Percentiles rank a stretch among this genome's conserved stretches.
These are phyloP conservation scores for Dipus sagitta DNA, from an alignment of 2,797 vertebrate genomes.

Conservation along the genomic window DNA sequence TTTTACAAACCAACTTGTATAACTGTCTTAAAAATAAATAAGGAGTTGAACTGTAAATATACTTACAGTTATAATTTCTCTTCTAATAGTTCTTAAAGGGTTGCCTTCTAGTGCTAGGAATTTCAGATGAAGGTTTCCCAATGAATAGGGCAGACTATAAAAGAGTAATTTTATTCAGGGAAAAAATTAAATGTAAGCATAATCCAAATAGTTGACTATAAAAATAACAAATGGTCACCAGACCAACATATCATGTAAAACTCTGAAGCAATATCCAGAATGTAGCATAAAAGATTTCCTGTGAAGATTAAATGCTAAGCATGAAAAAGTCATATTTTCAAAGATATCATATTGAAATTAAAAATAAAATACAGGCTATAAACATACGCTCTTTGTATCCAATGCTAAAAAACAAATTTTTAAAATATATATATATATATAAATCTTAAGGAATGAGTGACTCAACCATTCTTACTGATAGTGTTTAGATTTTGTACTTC, in stretches of 20 bases:
- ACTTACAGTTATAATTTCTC: slow-evolving; percentile 94
- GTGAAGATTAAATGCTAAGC: slow-evolving; percentile 34
- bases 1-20: neutral
- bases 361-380: neutral
- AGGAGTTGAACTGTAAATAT: neutral
- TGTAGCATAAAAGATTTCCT: slow-evolving; percentile 44
- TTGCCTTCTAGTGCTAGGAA: slow-evolving; percentile 95
- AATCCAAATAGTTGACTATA: neutral
- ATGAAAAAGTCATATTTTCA: neutral
- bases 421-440: neutral
- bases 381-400: neutral
- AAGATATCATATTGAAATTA: slow-evolving; percentile 33
- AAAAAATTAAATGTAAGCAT: slow-evolving; percentile 41
- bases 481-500: neutral
- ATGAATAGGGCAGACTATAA: slow-evolving; percentile 92
- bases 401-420: neutral
- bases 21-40: slow-evolving; percentile 13
- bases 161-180: slow-evolving; percentile 69
- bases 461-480: neutral
- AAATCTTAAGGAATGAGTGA: neutral
- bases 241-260: neutral
- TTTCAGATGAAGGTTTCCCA: slow-evolving; percentile 94
- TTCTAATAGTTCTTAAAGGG: slow-evolving; percentile 94
- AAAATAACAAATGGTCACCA: neutral
- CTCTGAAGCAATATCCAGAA: neutral